Percentiles rank a stretch among this genome's conserved stretches.
These are phyloP conservation scores for Tachystola acroxantha DNA, from an alignment of 2,888 invertebrate genomes.

Conservation along the genomic window DNA sequence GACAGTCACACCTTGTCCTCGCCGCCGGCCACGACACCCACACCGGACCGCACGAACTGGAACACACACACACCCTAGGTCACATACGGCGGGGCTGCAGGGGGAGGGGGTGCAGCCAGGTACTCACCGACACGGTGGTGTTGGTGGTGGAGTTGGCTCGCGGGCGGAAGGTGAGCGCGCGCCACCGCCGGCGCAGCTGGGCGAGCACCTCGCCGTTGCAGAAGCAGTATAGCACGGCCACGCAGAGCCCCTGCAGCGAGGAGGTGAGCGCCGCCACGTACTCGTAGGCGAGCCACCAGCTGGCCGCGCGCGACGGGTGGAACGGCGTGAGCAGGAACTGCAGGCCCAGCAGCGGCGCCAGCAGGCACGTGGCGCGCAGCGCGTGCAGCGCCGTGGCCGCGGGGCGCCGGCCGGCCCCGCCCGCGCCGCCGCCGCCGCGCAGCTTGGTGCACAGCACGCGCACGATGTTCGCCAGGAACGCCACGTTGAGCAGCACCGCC, in stretches of 20 bases:
- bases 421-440: constrained; percentile 79
- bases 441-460: constrained; percentile 91
- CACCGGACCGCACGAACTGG: constrained; percentile 89
- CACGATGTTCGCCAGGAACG: constrained; percentile 93
- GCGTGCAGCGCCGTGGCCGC: constrained; percentile 87
- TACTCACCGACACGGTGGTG: constrained; percentile 91
- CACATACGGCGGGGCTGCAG: not conserved
- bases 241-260: constrained; percentile 95
- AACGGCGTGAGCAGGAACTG: constrained; percentile 94
- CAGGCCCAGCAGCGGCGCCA: constrained; percentile 93
- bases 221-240: constrained; percentile 95
- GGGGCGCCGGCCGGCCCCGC: constrained; percentile 77
- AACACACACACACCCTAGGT: constrained; percentile 31
- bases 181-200: constrained; percentile 90
- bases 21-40: constrained; percentile 79
- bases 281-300: constrained; percentile 89
- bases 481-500: constrained; percentile 88
- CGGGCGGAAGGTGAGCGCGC: constrained; percentile 88
- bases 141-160: constrained; percentile 91
- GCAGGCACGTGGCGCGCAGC: constrained; percentile 89
- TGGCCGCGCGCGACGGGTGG: constrained; percentile 83
- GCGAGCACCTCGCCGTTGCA: constrained; percentile 97
- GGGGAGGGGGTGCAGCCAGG: constrained; percentile 9
- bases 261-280: constrained; percentile 90
- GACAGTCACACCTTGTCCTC: constrained; percentile 92